phyloP scores from a whole-genome alignment of 2,797 vertebrate species.

The Phataginus tricuspis region DNA sequence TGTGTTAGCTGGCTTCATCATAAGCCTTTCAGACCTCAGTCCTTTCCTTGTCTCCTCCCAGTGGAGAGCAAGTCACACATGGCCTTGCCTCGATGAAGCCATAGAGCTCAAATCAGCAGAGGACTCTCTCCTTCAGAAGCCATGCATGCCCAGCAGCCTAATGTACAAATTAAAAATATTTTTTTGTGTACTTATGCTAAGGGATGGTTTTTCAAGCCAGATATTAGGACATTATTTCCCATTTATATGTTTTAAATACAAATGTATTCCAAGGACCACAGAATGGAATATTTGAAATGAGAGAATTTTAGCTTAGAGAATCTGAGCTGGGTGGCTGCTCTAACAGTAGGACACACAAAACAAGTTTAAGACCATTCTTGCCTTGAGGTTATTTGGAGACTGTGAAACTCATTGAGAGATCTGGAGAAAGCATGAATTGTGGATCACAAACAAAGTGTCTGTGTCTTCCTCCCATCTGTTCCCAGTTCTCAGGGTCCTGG shows the following conservation, averaged over 20 bases:
- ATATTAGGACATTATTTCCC: not conserved
- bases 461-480: not conserved
- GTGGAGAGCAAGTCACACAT: not conserved
- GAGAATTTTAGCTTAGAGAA: not conserved
- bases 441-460: not conserved
- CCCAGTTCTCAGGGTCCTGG: not conserved
- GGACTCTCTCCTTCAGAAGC: not conserved
- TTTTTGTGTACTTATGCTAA: not conserved
- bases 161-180: slow-evolving; percentile 16
- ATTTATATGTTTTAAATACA: not conserved
- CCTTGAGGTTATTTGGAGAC: not conserved
- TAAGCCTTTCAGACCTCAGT: not conserved
- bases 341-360: not conserved
- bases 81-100: not conserved
- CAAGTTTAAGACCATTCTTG: not conserved
- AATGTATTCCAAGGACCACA: not conserved
- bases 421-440: not conserved
- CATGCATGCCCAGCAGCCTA: accelerated
- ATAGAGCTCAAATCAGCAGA: not conserved
- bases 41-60: not conserved
- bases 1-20: not conserved
- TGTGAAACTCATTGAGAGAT: not conserved
- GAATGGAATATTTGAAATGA: not conserved
- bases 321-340: not conserved
- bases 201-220: not conserved